Base-by-base conservation (phyloP, 2,113 vertebrate species). In the Ciconia maguari region DNA sequence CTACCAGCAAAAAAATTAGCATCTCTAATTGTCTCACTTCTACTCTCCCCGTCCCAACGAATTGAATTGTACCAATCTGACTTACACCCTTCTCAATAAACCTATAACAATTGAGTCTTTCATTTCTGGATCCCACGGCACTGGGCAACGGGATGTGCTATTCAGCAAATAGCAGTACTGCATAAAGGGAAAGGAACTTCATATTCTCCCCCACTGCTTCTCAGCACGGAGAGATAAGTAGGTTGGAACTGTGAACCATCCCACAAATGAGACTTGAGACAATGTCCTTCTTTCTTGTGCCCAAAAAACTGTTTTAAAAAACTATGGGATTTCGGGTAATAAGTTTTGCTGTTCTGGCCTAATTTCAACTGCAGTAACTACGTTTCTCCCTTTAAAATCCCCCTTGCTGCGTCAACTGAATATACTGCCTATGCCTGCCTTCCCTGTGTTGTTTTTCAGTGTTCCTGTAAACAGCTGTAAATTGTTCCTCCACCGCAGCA, bases 381-480 rank as follows among this genome's bases (percentile, higher is more conserved):
- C 19, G 13, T 22, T 94, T 93, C 70, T 79, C 6, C 12, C 41
- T 76, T 84, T 72, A 85, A 95, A 92, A 91, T 69, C 18, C 26
- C 14, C 24, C 46, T 85, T 54, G 41, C 38, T 85, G 41, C 51
- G 93, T 82, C 78, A 68, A 8, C 26, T 70, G 20, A 93, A 80
- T 65, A 41, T n/a, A 87, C 26, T 38, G 71, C n/a, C 38, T 41
- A 24, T 62, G 81, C 58, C 82, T 25, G 21, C 55, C 51, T 78
- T 83, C 55, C 71, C 38, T 46, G 15, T 0, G 0, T 8, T 93
- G 60, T 76, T 95, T 96, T 77, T 49, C 64, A 80, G 38, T 48
- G 78, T 60, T 93, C n/a, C 71, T 60, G 38, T 80, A 87, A 95
- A 93, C 81, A 87, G 66, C 82, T 90, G 75, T 77, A 91, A 93